Conservation (phyloP, 1,140 invertebrate genomes). For the Caerostris darwini region DNA sequence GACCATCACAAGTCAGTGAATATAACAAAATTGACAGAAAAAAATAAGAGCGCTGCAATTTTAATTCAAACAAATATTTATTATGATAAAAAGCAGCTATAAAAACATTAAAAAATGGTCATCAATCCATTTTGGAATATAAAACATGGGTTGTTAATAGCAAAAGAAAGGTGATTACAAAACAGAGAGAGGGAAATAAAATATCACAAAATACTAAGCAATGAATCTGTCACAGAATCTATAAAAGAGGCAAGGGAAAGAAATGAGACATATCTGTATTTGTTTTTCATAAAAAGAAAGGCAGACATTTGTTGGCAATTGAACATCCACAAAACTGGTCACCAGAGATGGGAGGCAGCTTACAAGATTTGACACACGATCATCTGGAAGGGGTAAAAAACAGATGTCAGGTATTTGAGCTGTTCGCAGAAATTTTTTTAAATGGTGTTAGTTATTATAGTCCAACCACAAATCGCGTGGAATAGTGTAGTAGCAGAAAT, state of each 20-base stretch:
- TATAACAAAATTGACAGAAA: constrained; percentile 11
- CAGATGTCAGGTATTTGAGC: not conserved
- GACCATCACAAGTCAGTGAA: not conserved
- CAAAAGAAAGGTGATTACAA: constrained; percentile 63
- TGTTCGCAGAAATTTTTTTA: not conserved
- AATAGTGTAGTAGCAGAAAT: not conserved
- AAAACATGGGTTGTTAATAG: constrained; percentile 63
- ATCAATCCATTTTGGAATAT: constrained; percentile 59
- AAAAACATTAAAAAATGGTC: constrained; percentile 65
- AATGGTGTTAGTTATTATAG: not conserved
- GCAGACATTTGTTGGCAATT: constrained; percentile 73
- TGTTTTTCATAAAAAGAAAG: constrained; percentile 41
- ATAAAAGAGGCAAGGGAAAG: not conserved
- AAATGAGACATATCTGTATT: not conserved
- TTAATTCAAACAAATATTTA: constrained; percentile 34
- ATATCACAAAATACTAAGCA: constrained; percentile 72
- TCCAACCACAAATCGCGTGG: not conserved
- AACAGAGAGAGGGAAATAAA: constrained; percentile 63
- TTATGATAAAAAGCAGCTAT: constrained; percentile 62
- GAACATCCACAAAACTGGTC: constrained; percentile 69
- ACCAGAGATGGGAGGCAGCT: constrained; percentile 69
- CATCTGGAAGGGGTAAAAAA: constrained; percentile 50
- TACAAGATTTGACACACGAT: constrained; percentile 63
- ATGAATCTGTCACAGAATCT: not conserved
- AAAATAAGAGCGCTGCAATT: not conserved